Evolutionary conservation across 1,140 invertebrate genomes (phyloP), one percentile per base, ranked within the genome.

Genomic region (Tetragonula clypearis): DNA sequence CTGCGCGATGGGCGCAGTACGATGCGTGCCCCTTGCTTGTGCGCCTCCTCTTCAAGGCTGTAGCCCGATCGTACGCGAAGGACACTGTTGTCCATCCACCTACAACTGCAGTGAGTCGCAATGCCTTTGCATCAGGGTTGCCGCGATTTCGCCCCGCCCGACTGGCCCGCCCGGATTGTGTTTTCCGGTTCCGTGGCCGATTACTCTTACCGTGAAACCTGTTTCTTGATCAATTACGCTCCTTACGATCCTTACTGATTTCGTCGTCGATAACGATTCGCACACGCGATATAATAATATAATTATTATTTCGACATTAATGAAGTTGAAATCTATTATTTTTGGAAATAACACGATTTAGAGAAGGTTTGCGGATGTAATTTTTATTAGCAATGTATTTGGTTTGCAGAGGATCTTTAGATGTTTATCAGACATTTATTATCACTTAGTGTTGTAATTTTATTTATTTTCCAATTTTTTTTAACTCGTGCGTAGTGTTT

Each of bases 61-160:
- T 92, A 95, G 94, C 78, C 97, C 98, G 2, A 96, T 98, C 55
- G 96, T 97, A 53, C 96, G 96, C 65, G 95, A 96, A 79, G 97
- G 97, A 41, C 96, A 98, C 91, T 98, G 98, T 93, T 98, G 98
- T 93, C 97, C 98, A 35, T 96, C 97, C 66, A 97, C 97, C 90
- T 98, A 98, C 91, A 96, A 97, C 88, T 98, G 97, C 90, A 96
- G 96, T 96, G 95, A 96, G 95, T 96, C 89, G 68, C 66, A 66
- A 87, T 74, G 77, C 56, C 30, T 82, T 82, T 26, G 79, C 87
- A 82, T 66, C 82, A 76, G 78, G 62, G 69, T 81, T 81, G 77
- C 75, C 55, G 49, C 55, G 62, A 74, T 74, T 73, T 56, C 72
- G 86, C 72, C 56, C 76, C 86, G 35, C 56, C 62, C 71, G 56